Base-by-base conservation (phyloP, 2,888 invertebrate species). In the Oxyscelio sp. region DNA sequence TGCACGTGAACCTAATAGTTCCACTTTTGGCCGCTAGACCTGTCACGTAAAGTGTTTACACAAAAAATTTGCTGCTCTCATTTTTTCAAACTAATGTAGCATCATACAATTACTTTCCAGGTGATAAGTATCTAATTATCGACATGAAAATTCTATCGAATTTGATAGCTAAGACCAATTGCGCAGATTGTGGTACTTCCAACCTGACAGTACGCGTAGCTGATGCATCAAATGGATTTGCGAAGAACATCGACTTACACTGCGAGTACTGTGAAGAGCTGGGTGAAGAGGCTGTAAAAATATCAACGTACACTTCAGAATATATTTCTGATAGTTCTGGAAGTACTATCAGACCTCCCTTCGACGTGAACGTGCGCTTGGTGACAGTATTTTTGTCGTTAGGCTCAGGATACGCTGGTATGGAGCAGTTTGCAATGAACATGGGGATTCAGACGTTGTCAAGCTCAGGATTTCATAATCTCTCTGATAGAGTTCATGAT, bases 291-390 rank as follows among this genome's bases (percentile, higher is more conserved):
- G 22, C 22, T n/a, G 13, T 24, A 21, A 52, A 52, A 52, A 24
- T 15, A 4, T 52, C 52, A 24, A 52, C 52, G 15, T 52, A 52
- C 22, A 24, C 52, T 19, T 52, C 52, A 52, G 52, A 24, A 50
- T 21, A 21, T 50, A 50, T 50, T 21, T 52, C 52, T 13, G n/a
- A 52, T n/a, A 15, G 22, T 50, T 50, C 19, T 19, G 22, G 22
- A 17, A 50, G 22, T 22, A 50, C 50, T 50, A 19, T 11, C 21
- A 50, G 50, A 13, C 50, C 52, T 52, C 24, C 52, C 13, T 58
- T 58, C 17, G 61, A 61, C 24, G 43, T 61, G 15, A 61, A 43
- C 15, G 17, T 61, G n/a, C 40, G 61, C 17, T 22, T 61, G 61
- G 24, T 24, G 5, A 15, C 40, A 22, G 22, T 15, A 21, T 43